Conservation (phyloP, 2,797 vertebrate genomes). For the Buceros bicornis region DNA sequence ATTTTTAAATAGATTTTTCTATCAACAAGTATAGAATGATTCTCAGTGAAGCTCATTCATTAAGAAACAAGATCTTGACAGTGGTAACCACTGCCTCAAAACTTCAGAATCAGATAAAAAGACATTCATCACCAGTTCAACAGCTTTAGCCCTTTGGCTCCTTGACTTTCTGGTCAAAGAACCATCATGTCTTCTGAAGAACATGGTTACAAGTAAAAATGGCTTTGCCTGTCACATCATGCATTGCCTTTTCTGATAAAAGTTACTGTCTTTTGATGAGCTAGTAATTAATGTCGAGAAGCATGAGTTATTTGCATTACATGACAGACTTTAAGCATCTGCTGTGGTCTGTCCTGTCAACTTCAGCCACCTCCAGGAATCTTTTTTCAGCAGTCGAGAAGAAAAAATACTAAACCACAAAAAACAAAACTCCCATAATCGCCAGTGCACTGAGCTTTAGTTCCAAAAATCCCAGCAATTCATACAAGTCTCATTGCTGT, state of each 20-base stretch:
- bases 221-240: background rate
- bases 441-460: constrained; percentile 2
- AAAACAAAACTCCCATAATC: constrained; percentile 47
- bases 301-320: background rate
- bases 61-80: background rate
- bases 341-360: background rate
- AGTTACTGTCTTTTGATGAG: background rate
- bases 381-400: background rate
- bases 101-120: background rate
- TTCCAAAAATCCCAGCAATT: background rate
- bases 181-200: background rate
- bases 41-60: background rate
- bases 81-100: background rate
- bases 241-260: background rate
- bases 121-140: background rate
- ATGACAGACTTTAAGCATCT: background rate
- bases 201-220: background rate
- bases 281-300: background rate
- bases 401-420: constrained; percentile 25
- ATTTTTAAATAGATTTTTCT: background rate
- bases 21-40: background rate
- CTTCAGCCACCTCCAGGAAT: constrained; percentile 21
- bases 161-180: background rate
- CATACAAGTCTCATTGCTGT: background rate
- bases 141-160: background rate